Evolutionary conservation across 2,113 vertebrate species (phyloP).

Genomic region (Paracanthobrama guichenoti): DNA sequence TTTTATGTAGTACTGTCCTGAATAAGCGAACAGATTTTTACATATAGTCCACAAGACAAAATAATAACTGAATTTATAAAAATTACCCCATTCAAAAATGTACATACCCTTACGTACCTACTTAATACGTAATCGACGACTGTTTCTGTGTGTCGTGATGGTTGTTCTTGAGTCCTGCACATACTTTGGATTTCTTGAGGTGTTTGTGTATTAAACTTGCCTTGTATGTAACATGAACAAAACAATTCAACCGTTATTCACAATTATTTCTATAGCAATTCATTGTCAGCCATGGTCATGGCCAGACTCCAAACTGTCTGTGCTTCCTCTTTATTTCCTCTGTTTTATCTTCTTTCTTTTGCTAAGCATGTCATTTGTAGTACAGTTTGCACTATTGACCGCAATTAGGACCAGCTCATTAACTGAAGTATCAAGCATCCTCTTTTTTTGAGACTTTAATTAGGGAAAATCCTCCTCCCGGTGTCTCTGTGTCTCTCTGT

Average conservation of each 20-base stretch:
- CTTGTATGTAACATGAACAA: too few species aligned
- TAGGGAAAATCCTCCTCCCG: not conserved
- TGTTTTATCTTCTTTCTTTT: not conserved
- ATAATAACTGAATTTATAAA: too few species aligned
- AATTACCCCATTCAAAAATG: too few species aligned
- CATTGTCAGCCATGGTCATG: not conserved
- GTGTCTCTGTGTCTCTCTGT: not conserved
- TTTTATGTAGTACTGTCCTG: too few species aligned
- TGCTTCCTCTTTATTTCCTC: not conserved
- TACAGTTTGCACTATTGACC: conserved; percentile 14
- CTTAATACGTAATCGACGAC: too few species aligned
- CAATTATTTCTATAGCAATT: not conserved
- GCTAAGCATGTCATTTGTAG: not conserved
- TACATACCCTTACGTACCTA: too few species aligned
- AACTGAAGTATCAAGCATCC: not conserved
- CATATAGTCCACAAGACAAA: too few species aligned
- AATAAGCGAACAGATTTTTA: too few species aligned
- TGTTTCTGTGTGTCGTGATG: too few species aligned
- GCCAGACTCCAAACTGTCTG: not conserved
- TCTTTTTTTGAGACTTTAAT: not conserved
- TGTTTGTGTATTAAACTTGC: too few species aligned
- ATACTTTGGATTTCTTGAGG: too few species aligned
- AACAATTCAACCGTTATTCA: not conserved
- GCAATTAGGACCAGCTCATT: not conserved
- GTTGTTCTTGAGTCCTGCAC: too few species aligned